phyloP scores from a whole-genome alignment of 2,888 invertebrate species.

The Campoplex capitator region DNA sequence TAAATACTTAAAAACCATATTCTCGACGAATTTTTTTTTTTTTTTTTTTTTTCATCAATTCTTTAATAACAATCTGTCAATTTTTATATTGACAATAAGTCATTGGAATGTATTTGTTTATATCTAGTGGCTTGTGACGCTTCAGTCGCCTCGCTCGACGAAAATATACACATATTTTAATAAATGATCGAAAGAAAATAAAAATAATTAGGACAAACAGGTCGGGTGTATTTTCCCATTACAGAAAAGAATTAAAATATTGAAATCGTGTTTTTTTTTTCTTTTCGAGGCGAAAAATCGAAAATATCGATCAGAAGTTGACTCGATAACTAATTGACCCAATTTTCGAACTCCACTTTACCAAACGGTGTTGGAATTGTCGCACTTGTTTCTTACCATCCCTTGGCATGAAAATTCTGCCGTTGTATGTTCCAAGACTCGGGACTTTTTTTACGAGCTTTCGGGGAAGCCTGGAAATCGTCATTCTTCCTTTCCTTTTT shows the following conservation, averaged over 20 bases:
- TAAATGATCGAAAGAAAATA: neutral
- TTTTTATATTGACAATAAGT: no score
- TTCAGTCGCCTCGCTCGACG: no score
- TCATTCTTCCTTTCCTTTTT: slow-evolving; percentile 66
- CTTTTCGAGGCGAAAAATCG: neutral
- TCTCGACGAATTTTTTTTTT: neutral
- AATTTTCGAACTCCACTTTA: neutral
- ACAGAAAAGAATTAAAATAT: neutral
- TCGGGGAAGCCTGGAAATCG: slow-evolving; percentile 70
- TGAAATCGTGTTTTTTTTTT: neutral
- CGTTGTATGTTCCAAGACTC: neutral
- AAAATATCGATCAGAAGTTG: neutral
- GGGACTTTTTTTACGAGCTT: slow-evolving; percentile 43
- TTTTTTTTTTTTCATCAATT: no score
- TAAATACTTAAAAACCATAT: neutral
- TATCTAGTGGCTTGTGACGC: no score
- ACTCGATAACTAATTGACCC: slow-evolving; percentile 32
- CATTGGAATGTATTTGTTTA: no score
- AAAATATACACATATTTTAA: neutral
- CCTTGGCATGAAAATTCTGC: neutral
- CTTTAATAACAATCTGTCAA: no score
- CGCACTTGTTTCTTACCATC: neutral
- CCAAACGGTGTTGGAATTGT: slow-evolving; percentile 10
- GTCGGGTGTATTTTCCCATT: neutral
- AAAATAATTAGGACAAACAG: neutral